Conservation (phyloP, 1,140 invertebrate species). For the Stenopsyche tienmushanensis region DNA sequence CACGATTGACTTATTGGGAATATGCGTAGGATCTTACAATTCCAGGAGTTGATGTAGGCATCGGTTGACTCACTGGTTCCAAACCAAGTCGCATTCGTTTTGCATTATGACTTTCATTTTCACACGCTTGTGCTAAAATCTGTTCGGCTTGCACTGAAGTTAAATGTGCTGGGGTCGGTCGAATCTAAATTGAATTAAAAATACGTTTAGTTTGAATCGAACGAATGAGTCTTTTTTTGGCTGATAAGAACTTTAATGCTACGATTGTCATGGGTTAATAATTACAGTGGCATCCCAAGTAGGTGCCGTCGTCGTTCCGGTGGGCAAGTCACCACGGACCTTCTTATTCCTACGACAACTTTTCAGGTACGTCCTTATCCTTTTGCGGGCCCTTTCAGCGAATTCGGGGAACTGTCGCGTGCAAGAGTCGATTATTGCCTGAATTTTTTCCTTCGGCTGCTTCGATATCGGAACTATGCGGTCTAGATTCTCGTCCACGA, state of each 20-base stretch:
- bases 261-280: neutral
- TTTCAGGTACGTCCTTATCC: slow-evolving; percentile 94
- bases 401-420: slow-evolving; percentile 96
- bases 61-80: slow-evolving; percentile 88
- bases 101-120: slow-evolving; percentile 95
- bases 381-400: slow-evolving; percentile 88
- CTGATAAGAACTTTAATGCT: too few species aligned
- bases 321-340: slow-evolving; percentile 68
- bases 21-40: slow-evolving; percentile 50
- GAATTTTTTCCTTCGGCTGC: slow-evolving; percentile 97
- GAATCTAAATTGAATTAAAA: slow-evolving; percentile 61
- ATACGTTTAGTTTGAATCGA: slow-evolving; percentile 9
- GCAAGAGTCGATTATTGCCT: slow-evolving; percentile 96
- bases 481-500: slow-evolving; percentile 96
- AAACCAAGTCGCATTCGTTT: slow-evolving; percentile 94
- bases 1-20: neutral
- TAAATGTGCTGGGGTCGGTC: slow-evolving; percentile 93
- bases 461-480: slow-evolving; percentile 96
- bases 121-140: slow-evolving; percentile 91
- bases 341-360: slow-evolving; percentile 93
- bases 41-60: slow-evolving; percentile 70
- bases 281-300: slow-evolving; percentile 56
- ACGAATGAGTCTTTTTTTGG: too few species aligned
- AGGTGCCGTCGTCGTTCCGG: slow-evolving; percentile 46
- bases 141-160: slow-evolving; percentile 95